A percentile compares a stretch with the other conserved stretches of the same genome.
Evolutionary conservation across 2,113 vertebrate genomes (phyloP).

Genomic region (Gadus macrocephalus): DNA sequence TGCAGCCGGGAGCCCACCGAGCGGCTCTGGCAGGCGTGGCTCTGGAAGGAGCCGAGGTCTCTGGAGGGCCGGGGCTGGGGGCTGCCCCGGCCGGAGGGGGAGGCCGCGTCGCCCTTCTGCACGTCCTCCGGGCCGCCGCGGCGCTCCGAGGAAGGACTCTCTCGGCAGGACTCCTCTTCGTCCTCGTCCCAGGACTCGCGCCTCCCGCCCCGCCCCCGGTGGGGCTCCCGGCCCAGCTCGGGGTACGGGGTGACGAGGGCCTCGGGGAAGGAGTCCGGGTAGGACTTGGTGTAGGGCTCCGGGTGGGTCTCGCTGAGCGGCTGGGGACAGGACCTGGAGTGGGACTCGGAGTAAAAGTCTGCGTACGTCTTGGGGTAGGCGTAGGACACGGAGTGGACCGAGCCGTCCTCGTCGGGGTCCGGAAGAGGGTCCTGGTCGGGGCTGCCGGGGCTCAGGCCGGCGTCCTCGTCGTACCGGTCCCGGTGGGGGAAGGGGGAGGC

Average conservation of each 20-base stretch:
- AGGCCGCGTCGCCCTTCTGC: constrained; percentile 26
- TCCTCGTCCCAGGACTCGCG: constrained; percentile 26
- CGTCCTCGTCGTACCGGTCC: constrained; percentile 58
- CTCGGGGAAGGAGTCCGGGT: constrained; percentile 53
- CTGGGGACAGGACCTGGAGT: constrained; percentile 51
- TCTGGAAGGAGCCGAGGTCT: constrained; percentile 23
- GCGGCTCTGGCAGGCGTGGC: constrained; percentile 30
- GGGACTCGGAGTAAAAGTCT: constrained; percentile 56
- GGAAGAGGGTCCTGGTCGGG: constrained; percentile 51
- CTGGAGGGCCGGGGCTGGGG: constrained; percentile 22
- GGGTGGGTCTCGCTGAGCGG: constrained; percentile 38
- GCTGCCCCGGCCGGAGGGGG: constrained; percentile 22
- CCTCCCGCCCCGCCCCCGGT: constrained; percentile 19
- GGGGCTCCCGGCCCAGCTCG: constrained; percentile 42
- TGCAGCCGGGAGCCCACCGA: constrained; percentile 70
- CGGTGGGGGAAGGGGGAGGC: constrained; percentile 52
- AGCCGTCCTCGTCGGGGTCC: constrained; percentile 53
- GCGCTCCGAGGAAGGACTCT: constrained; percentile 12
- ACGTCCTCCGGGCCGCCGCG: constrained; percentile 33
- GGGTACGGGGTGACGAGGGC: constrained; percentile 53
- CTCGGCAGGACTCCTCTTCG: constrained; percentile 11
- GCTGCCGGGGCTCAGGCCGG: constrained; percentile 49
- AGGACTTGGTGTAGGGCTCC: constrained; percentile 39
- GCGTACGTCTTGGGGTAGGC: constrained; percentile 57
- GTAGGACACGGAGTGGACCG: constrained; percentile 43